Base-by-base conservation (phyloP, 2,113 vertebrate species). In the Hippotragus niger region DNA sequence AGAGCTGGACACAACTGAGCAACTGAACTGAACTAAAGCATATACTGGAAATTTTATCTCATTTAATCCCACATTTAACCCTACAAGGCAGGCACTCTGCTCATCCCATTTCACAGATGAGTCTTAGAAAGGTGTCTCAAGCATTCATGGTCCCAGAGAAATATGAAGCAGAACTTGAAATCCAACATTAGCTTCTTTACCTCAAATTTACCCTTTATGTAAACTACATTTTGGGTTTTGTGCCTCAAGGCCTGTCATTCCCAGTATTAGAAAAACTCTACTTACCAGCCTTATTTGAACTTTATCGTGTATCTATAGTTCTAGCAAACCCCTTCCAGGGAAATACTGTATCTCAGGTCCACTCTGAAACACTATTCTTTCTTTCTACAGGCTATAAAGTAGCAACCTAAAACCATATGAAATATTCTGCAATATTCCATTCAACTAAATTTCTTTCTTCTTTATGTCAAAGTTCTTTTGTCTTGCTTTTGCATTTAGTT, bases 401-500 rank as follows among this genome's bases (percentile, higher is more conserved):
- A n/a, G 47, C 6, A 21, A 92, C 6, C 53, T 31, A 53, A 25
- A n/a, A 80, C 2, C 88, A n/a, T 1, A 4, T 23, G 43, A 50
- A 67, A 47, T 55, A 31, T n/a, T 40, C 57, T 71, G 53, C 31
- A 16, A 9, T 62, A 36, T 40, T 86, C 90, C 40, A 4, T 53
- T 93, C 40, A 60, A 85, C 8, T 45, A 58, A n/a, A 31, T 47
- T 29, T 47, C 86, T 84, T 88, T 83, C 4, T 52, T 84, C 93
- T 58, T 31, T 87, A 50, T 25, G 23, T 40, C 43, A 5, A 31
- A 50, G 85, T 96, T 45, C 94, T 86, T 95, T 96, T 82, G 91
- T 97, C 85, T 96, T 74, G 60, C 29, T 94, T 52, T 80, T 78
- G 36, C 58, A 84, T 78, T 92, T 45, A 88, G 58, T 81, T 96